Evolutionary conservation across 2,113 vertebrate species (phyloP), one percentile per base, ranked within the genome.

Genomic region (Hypanus sabinus): DNA sequence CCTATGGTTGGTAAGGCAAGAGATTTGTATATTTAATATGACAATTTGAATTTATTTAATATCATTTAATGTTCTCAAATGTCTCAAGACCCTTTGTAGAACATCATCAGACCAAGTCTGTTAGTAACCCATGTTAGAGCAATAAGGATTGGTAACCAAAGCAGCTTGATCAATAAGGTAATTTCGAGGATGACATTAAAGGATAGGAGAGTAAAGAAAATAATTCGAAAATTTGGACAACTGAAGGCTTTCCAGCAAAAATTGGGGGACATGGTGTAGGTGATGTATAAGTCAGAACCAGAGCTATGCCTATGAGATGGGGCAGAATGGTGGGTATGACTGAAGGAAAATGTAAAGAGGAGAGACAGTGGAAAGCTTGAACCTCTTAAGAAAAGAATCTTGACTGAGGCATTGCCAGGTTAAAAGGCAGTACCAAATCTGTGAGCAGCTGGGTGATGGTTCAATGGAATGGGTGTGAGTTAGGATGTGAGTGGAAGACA

Each of bases 1-100:
- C 96, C 0, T 98, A 97, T 0, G 95, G 98, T 95, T 97, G 98
- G 98, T 99, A 95, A 96, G 97, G 94, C 46, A 77, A 30, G 0
- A 65, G 9, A 0, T 79, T 30, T 36, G 70, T 38, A 30, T 30
- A 73, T 10, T 75, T 73, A 93, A 55, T 55, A 46, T 22, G 46
- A 10, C 70, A 90, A 33, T 14, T 85, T n/a, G 55, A 60, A 90
- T 90, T 90, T 65, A 90, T 18, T 2, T 36, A 68, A 24, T 55
- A 12, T 11, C 46, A 30, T 60, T 60, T 30, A 87, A 46, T 46
- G 46, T 46, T 2, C 46, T 46, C 16, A 79, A 46, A 36, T n/a
- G 33, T 68, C 85, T 60, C 12, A 18, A 33, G 57, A 16, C n/a
- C 33, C 85, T 62, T 62, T 62, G 16, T 68, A 60, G 60, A 65